phyloP scores from a whole-genome alignment of 2,888 invertebrate genomes.

The Ennomos erosarius region DNA sequence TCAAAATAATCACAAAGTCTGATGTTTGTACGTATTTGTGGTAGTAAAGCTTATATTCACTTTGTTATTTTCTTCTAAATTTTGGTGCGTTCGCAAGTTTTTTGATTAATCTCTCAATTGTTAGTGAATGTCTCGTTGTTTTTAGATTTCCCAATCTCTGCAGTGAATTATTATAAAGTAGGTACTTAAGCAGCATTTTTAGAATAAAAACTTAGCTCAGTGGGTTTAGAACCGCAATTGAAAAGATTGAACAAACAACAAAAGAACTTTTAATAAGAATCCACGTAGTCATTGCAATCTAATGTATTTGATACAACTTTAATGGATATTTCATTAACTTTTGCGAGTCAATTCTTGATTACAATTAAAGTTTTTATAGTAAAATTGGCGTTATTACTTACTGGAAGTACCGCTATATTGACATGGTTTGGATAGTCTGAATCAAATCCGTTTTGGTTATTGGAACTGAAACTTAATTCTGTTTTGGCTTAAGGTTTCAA shows the following conservation, averaged over 20 bases:
- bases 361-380: constrained; percentile 23
- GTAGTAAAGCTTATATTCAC: too few species aligned
- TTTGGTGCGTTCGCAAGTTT: too few species aligned
- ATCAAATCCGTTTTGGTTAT: constrained; percentile 6
- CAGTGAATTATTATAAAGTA: too few species aligned
- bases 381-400: constrained; percentile 22
- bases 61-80: too few species aligned
- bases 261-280: constrained; percentile 22
- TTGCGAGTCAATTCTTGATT: constrained; percentile 23
- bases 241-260: constrained; percentile 15
- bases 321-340: constrained; percentile 29
- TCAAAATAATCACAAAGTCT: too few species aligned
- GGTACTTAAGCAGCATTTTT: too few species aligned
- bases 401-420: constrained; percentile 9
- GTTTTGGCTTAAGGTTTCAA: too few species aligned
- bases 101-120: too few species aligned
- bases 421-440: constrained; percentile 6
- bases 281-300: constrained; percentile 23
- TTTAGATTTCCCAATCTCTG: too few species aligned
- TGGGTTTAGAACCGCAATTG: constrained; percentile 4
- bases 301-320: constrained; percentile 23
- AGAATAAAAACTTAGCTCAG: background rate
- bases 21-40: too few species aligned
- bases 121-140: too few species aligned
- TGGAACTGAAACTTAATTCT: background rate